Conservation (phyloP, 2,797 vertebrate genomes). For the Picus viridis region DNA sequence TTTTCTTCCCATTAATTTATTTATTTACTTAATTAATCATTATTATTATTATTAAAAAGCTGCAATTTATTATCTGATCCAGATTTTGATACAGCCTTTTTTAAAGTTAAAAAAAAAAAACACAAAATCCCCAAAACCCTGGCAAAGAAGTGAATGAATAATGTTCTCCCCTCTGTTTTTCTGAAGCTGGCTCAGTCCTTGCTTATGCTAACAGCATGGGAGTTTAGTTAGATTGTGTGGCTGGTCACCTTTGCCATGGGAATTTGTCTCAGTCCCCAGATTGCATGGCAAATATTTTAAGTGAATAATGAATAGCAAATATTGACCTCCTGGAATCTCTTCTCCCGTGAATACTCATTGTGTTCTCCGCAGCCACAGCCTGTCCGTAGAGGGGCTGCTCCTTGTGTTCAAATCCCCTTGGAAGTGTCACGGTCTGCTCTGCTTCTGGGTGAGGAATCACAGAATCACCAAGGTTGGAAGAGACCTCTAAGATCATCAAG, state of each 20-base stretch:
- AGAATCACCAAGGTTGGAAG: too few species aligned
- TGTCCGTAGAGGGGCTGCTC: background rate
- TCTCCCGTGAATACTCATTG: background rate
- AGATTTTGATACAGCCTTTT: background rate
- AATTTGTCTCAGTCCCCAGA: background rate
- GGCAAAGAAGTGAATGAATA: background rate
- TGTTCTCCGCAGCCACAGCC: background rate
- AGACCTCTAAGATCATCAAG: too few species aligned
- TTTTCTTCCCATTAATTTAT: background rate
- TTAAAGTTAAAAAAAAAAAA: background rate
- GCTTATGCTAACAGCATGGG: background rate
- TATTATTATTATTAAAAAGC: conserved; percentile 9
- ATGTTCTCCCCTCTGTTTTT: background rate
- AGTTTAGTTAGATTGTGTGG: background rate
- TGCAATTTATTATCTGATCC: background rate
- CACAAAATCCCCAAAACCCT: too few species aligned
- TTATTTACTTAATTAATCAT: background rate
- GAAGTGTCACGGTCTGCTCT: background rate
- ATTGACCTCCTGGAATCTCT: conserved; percentile 12
- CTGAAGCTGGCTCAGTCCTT: background rate
- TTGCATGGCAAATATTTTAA: conserved; percentile 15
- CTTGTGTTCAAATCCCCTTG: background rate
- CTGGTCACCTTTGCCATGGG: background rate
- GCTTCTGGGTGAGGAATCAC: background rate
- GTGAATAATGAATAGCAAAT: conserved; percentile 41